Percentiles rank a stretch among this genome's conserved stretches.
These are phyloP conservation scores for Pteropus alecto DNA, from an alignment of 2,113 vertebrate genomes.

Conservation along the genomic window DNA sequence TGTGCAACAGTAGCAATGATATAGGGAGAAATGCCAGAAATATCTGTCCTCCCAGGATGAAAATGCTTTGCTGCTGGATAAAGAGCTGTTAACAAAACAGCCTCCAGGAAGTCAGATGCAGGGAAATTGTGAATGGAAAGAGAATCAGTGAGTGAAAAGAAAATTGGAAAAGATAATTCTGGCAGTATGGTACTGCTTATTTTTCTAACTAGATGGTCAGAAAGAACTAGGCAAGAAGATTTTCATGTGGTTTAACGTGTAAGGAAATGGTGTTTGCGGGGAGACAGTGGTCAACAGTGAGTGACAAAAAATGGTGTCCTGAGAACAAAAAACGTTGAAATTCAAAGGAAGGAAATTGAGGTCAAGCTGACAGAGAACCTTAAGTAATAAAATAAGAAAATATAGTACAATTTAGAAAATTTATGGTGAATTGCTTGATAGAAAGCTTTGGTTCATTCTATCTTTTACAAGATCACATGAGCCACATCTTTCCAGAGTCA, in stretches of 20 bases:
- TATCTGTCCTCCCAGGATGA: background rate
- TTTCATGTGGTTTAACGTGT: background rate
- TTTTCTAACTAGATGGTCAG: background rate
- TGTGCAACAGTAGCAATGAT: fast-evolving
- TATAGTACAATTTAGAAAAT: background rate
- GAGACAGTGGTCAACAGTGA: background rate
- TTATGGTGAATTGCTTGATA: background rate
- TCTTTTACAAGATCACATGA: background rate
- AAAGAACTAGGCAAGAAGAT: background rate
- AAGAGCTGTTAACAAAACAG: background rate
- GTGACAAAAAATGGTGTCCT: background rate
- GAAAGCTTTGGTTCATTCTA: background rate
- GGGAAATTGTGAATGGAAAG: background rate
- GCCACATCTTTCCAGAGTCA: background rate
- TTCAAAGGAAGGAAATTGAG: background rate
- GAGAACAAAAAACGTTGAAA: background rate
- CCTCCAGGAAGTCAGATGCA: background rate
- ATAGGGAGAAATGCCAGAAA: background rate
- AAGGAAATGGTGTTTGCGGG: background rate
- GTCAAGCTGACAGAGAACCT: background rate
- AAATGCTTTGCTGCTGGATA: background rate
- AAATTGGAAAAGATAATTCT: too few species aligned
- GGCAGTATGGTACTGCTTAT: background rate
- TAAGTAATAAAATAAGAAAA: background rate
- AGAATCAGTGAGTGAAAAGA: fast-evolving